These are phyloP conservation scores for Mactromeris polynyma DNA, from an alignment of 2,888 invertebrate genomes.

Conservation along the genomic window DNA sequence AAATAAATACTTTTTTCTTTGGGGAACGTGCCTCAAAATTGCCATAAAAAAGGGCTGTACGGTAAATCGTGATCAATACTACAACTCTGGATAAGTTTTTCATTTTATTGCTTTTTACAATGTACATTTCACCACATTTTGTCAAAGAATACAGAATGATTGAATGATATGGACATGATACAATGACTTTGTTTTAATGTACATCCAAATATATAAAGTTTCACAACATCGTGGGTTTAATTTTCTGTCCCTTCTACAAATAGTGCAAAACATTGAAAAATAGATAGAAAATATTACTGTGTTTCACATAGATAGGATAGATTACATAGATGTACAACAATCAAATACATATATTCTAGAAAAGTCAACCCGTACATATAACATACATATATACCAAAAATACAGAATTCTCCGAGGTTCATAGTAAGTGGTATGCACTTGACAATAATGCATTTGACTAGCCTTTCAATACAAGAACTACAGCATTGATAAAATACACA, in stretches of 20 bases:
- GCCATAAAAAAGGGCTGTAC: too few species aligned
- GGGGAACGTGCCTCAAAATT: too few species aligned
- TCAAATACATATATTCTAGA: constrained; percentile 18
- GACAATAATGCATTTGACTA: not conserved
- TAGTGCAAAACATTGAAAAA: constrained; percentile 19
- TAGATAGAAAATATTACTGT: not conserved
- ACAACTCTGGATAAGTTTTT: constrained; percentile 15
- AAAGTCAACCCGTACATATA: constrained; percentile 16
- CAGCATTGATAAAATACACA: not conserved
- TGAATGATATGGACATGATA: constrained; percentile 32
- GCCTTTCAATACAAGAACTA: not conserved
- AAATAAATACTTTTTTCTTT: too few species aligned
- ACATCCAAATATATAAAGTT: constrained; percentile 11
- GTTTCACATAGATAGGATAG: not conserved
- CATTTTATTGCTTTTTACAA: constrained; percentile 49
- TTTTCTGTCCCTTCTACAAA: not conserved
- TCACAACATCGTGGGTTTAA: constrained; percentile 2
- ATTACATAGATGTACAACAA: not conserved
- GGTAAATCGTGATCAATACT: not conserved
- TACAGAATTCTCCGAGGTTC: constrained; percentile 1
- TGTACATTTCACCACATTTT: constrained; percentile 46
- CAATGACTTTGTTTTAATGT: constrained; percentile 4
- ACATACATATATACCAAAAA: constrained; percentile 6
- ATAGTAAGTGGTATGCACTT: not conserved
- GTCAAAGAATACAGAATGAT: constrained; percentile 13